Percentiles rank a stretch among this genome's conserved stretches.
These are phyloP conservation scores for Drosophila rhopaloa DNA, from an alignment of 1,140 invertebrate genomes.

Conservation along the genomic window DNA sequence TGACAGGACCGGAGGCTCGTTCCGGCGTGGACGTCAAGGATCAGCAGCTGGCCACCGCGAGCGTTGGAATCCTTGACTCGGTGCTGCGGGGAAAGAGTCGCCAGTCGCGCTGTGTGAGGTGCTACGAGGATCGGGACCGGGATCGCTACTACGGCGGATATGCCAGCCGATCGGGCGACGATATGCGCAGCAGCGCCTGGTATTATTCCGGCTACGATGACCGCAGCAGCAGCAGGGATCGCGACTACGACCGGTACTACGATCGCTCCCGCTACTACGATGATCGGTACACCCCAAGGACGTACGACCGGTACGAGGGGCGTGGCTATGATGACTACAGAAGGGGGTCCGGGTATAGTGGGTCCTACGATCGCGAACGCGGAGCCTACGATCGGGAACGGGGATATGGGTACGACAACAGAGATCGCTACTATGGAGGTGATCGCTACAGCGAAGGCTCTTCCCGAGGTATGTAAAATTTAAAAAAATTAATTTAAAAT, in stretches of 20 bases:
- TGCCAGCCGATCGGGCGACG: slow-evolving; percentile 54
- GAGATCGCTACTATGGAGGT: slow-evolving; percentile 63
- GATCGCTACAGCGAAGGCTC: slow-evolving; percentile 72
- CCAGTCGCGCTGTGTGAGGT: slow-evolving; percentile 78
- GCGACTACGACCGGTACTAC: slow-evolving; percentile 64
- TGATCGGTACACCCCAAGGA: slow-evolving; percentile 69
- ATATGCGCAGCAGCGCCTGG: slow-evolving; percentile 61
- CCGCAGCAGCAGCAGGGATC: slow-evolving; percentile 52
- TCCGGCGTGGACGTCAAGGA: slow-evolving; percentile 14
- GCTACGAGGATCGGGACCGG: slow-evolving; percentile 76
- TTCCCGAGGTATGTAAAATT: slow-evolving; percentile 38
- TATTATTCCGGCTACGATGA: slow-evolving; percentile 74
- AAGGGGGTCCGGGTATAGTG: slow-evolving; percentile 15
- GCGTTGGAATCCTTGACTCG: slow-evolving; percentile 50
- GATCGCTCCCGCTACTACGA: slow-evolving; percentile 60
- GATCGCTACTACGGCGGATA: slow-evolving; percentile 72
- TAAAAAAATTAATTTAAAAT: no score
- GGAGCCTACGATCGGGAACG: slow-evolving; percentile 61
- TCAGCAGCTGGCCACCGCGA: slow-evolving; percentile 19
- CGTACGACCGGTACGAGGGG: slow-evolving; percentile 84
- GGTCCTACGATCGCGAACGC: neutral
- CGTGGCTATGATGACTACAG: slow-evolving; percentile 79
- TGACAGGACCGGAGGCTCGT: slow-evolving; percentile 51
- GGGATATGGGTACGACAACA: slow-evolving; percentile 60
- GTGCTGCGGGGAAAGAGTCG: slow-evolving; percentile 67